These are phyloP conservation scores for Limnothrissa miodon DNA, from an alignment of 2,113 vertebrate genomes.

Conservation along the genomic window DNA sequence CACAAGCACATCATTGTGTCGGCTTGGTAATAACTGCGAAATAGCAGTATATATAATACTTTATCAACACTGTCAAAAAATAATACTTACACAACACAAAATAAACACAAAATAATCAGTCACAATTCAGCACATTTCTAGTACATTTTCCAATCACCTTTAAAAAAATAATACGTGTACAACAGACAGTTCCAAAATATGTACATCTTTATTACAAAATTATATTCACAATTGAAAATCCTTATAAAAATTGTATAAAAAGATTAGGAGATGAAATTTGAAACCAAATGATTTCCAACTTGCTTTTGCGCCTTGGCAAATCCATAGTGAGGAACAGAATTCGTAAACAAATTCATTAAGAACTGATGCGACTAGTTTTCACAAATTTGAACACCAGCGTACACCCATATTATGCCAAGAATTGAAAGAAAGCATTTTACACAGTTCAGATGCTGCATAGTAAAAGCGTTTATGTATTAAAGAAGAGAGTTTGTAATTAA, in stretches of 20 bases:
- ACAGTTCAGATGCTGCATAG: conserved; percentile 11
- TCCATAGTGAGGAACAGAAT: neutral
- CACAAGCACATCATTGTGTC: neutral
- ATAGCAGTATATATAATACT: neutral
- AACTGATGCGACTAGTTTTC: neutral
- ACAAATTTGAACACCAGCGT: neutral
- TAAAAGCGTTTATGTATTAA: neutral
- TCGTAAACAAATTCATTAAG: conserved; percentile 11
- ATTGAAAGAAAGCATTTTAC: neutral
- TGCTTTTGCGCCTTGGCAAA: neutral
- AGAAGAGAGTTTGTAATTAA: neutral
- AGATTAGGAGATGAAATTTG: conserved; percentile 42
- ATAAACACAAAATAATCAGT: too few relatives aligned
- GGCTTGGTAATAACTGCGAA: neutral
- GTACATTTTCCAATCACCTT: neutral
- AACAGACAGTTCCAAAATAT: conserved; percentile 51
- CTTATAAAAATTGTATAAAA: conserved; percentile 43
- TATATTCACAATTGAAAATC: conserved; percentile 61
- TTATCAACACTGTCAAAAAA: too few relatives aligned
- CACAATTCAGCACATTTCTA: neutral
- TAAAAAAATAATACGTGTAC: conserved; percentile 29
- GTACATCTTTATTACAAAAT: conserved; percentile 74
- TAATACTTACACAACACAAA: too few relatives aligned
- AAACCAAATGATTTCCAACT: conserved; percentile 46
- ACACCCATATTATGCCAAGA: neutral